A percentile compares a stretch with the other conserved stretches of the same genome.
Evolutionary conservation across 2,888 invertebrate species (phyloP).

Genomic region (Omphaloscelis lunosa): DNA sequence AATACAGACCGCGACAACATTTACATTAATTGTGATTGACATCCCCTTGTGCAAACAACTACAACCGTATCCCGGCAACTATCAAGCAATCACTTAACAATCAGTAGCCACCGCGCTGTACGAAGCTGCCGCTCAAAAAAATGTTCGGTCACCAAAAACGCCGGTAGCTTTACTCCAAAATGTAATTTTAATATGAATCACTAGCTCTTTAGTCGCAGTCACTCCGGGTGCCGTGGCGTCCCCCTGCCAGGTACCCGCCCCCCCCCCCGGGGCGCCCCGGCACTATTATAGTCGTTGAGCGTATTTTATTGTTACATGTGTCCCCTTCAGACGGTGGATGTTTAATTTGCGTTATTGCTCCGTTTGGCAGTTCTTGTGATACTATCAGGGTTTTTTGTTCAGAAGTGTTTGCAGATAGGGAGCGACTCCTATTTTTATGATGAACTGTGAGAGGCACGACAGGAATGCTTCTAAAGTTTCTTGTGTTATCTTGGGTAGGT

Average conservation of each 20-base stretch:
- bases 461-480: too few species aligned
- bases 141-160: constrained; percentile 33
- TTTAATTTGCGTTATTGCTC: constrained; percentile 58
- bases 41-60: constrained; percentile 2
- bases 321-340: constrained; percentile 53
- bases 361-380: constrained; percentile 27
- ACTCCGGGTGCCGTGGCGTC: constrained; percentile 59
- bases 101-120: constrained; percentile 1
- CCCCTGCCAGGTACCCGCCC: constrained; percentile 34
- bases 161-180: constrained; percentile 40
- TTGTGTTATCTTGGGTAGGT: background rate
- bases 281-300: constrained; percentile 61
- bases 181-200: constrained; percentile 70
- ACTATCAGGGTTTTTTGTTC: constrained; percentile 11
- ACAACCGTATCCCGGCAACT: constrained; percentile 17
- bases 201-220: constrained; percentile 57
- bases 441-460: background rate
- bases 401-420: background rate
- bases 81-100: constrained; percentile 36
- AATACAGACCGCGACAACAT: background rate
- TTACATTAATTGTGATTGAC: constrained; percentile 22
- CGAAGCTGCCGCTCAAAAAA: constrained; percentile 27
- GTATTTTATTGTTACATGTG: constrained; percentile 66
- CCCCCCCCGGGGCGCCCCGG: constrained; percentile 13
- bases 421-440: background rate